These are phyloP conservation scores for Subanguina moxae DNA, from an alignment of 1,140 invertebrate species.

Conservation along the genomic window DNA sequence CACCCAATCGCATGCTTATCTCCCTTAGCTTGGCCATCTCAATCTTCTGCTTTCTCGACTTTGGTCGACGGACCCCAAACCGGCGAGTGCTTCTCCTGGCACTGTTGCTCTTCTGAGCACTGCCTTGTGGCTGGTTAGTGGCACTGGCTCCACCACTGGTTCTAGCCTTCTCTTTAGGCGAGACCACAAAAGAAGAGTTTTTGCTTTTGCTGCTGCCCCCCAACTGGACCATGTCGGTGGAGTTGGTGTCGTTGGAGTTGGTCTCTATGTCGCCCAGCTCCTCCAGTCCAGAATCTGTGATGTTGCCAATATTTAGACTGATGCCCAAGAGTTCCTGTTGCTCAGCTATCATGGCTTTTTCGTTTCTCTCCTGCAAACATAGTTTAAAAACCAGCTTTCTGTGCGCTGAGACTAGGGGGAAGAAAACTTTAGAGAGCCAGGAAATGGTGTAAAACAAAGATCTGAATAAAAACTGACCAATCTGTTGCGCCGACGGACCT, in stretches of 20 bases:
- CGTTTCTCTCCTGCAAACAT: background rate
- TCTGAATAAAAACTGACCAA: no score
- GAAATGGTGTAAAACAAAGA: no score
- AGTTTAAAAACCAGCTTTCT: background rate
- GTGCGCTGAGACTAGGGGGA: no score
- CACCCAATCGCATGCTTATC: constrained; percentile 48
- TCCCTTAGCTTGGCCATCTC: constrained; percentile 54
- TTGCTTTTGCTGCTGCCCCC: no score
- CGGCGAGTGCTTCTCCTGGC: constrained; percentile 26
- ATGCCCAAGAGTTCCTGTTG: background rate
- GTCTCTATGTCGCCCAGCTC: background rate
- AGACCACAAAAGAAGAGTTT: no score
- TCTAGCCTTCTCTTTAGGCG: no score
- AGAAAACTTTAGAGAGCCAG: no score
- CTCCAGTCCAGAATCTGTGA: background rate
- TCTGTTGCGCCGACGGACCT: constrained; percentile 25
- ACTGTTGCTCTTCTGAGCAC: background rate
- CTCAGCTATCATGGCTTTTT: background rate
- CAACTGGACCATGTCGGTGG: background rate
- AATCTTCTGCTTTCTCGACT: constrained; percentile 36
- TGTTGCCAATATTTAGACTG: no score
- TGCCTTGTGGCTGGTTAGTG: background rate
- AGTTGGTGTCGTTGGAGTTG: background rate
- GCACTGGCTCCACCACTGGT: no score
- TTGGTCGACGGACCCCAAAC: constrained; percentile 36